A percentile compares a stretch with the other conserved stretches of the same genome.
Evolutionary conservation across 2,113 vertebrate genomes (phyloP).

Genomic region (Gallinago undulata): DNA sequence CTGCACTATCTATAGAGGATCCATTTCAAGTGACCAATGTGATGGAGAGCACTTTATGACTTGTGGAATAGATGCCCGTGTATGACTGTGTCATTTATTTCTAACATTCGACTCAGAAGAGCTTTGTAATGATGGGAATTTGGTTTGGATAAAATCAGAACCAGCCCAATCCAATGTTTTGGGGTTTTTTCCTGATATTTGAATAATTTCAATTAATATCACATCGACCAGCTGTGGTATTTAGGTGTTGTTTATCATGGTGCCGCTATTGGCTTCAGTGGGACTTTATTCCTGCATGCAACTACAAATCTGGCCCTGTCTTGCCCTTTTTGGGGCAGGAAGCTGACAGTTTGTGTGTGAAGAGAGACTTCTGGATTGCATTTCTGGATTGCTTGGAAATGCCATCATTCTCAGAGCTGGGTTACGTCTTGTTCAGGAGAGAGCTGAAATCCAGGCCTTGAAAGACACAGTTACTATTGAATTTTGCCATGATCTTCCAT

Average conservation of each 20-base stretch:
- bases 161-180: background rate
- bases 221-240: background rate
- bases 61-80: background rate
- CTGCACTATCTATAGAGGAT: background rate
- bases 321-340: background rate
- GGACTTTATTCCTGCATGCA: background rate
- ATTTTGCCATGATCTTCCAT: background rate
- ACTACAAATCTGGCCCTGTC: background rate
- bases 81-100: background rate
- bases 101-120: background rate
- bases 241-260: background rate
- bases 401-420: background rate
- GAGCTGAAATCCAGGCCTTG: background rate
- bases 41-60: background rate
- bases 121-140: background rate
- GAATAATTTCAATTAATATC: background rate
- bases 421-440: background rate
- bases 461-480: background rate
- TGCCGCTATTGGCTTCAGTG: background rate
- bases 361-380: background rate
- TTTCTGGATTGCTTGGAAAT: conserved; percentile 4
- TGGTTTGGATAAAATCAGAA: conserved; percentile 60
- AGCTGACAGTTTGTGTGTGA: background rate
- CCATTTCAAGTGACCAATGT: background rate
- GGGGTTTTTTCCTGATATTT: background rate